Evolutionary conservation across 2,888 invertebrate genomes (phyloP).

Genomic region (Tuta absoluta): DNA sequence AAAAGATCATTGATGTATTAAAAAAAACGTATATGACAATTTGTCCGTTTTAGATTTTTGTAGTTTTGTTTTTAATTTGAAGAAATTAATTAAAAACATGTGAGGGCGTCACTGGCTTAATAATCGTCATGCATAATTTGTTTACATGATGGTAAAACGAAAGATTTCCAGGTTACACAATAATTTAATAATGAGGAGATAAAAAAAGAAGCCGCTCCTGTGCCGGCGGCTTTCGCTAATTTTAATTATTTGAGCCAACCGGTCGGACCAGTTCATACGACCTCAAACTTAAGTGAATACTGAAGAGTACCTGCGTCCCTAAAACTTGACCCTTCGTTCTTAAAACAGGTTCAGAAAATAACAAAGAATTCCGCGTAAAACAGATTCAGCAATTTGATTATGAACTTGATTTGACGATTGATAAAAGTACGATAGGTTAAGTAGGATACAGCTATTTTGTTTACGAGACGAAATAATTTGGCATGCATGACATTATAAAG

Average conservation of each 20-base stretch:
- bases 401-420: too few relatives aligned
- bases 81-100: too few relatives aligned
- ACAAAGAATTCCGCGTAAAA: neutral
- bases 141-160: neutral
- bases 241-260: conserved; percentile 24
- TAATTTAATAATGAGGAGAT: neutral
- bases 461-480: neutral
- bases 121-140: neutral
- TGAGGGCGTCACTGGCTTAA: too few relatives aligned
- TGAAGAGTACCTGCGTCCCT: conserved; percentile 34
- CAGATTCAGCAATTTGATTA: too few relatives aligned
- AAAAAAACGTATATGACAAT: too few relatives aligned
- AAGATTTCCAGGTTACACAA: neutral
- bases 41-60: too few relatives aligned
- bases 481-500: too few relatives aligned
- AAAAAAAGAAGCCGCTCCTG: neutral
- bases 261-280: conserved; percentile 16
- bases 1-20: too few relatives aligned
- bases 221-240: conserved; percentile 24
- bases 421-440: too few relatives aligned
- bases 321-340: conserved; percentile 10
- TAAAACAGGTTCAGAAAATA: conserved; percentile 40
- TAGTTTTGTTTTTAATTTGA: too few relatives aligned
- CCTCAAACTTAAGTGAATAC: conserved; percentile 21
- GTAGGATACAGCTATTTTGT: too few relatives aligned